Base-by-base conservation (phyloP, 2,113 vertebrate genomes). In the Neogale vison region DNA sequence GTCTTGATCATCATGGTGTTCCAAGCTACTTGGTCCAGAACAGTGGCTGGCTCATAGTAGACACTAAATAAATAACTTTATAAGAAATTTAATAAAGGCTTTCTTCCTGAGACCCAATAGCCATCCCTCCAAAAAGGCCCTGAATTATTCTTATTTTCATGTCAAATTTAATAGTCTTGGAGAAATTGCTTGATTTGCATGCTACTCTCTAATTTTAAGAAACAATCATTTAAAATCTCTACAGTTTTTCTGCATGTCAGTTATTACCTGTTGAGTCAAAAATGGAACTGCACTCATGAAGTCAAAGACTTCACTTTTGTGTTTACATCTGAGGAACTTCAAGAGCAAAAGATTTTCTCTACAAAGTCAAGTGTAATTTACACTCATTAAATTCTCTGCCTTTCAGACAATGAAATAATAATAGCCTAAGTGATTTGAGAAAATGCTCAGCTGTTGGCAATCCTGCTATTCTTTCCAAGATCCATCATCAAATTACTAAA, bases 281-380 rank as follows among this genome's bases (percentile, higher is more conserved):
- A 96, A 85, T 55, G 31, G 61, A 91, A 82, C 20, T n/a, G 12
- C 7, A 74, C 26, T 92, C 14, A 31, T 52, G 15, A 97, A 91
- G 72, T 80, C 79, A 76, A 93, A 97, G 93, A 50, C 45, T 89
- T 98, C 45, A 57, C 76, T n/a, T 81, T 95, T 85, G 92, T 83
- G 96, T 97, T 97, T 79, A 86, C 23, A 80, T 96, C 72, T 88
- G n/a, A 95, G 79, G 88, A 96, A 97, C 69, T 94, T 82, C 67
- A 89, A 93, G n/a, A 96, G 88, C n/a, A 80, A 85, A 93, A 88
- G 26, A 36, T 91, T 39, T 90, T 94, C 76, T 93, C 52, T 97
- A 91, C 39, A 79, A 96, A 71, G 26, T 63, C 23, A 6, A 71
- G 72, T 13, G 5, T 76, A 94, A 98, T 92, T 97, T 92, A 88